Evolutionary conservation across 2,797 vertebrate species (phyloP).

Genomic region (Pseudopleuronectes americanus): DNA sequence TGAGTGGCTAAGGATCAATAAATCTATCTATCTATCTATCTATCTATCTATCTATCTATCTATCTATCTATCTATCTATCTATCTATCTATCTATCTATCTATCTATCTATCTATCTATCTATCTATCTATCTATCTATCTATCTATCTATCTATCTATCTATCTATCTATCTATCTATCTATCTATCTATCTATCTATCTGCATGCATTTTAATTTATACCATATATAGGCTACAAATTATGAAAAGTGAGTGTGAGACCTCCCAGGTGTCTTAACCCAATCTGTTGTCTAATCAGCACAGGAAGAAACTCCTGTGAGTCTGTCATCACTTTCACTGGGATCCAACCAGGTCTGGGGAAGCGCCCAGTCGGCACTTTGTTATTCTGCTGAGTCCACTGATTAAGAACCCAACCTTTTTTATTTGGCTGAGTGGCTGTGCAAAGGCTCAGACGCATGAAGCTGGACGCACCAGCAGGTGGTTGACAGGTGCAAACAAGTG

Average conservation of each 20-base stretch:
- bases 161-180: no score
- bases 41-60: no score
- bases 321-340: slow-evolving; percentile 42
- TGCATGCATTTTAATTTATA: no score
- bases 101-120: no score
- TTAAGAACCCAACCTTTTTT: slow-evolving; percentile 29
- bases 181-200: no score
- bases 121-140: no score
- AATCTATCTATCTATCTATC: no score
- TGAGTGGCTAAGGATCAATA: no score
- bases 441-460: slow-evolving; percentile 6
- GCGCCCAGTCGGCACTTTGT: slow-evolving; percentile 13
- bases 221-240: neutral
- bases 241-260: neutral
- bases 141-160: no score
- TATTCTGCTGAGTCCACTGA: slow-evolving; percentile 30
- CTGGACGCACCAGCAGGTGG: slow-evolving; percentile 3
- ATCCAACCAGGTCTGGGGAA: slow-evolving; percentile 26
- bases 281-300: slow-evolving; percentile 47
- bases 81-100: no score
- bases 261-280: neutral
- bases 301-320: slow-evolving; percentile 42
- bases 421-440: slow-evolving; percentile 14
- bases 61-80: no score
- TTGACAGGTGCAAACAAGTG: slow-evolving; percentile 20